A percentile compares a stretch with the other conserved stretches of the same genome.
These are phyloP conservation scores for Malachius bipustulatus DNA, from an alignment of 2,888 invertebrate species.

Conservation along the genomic window DNA sequence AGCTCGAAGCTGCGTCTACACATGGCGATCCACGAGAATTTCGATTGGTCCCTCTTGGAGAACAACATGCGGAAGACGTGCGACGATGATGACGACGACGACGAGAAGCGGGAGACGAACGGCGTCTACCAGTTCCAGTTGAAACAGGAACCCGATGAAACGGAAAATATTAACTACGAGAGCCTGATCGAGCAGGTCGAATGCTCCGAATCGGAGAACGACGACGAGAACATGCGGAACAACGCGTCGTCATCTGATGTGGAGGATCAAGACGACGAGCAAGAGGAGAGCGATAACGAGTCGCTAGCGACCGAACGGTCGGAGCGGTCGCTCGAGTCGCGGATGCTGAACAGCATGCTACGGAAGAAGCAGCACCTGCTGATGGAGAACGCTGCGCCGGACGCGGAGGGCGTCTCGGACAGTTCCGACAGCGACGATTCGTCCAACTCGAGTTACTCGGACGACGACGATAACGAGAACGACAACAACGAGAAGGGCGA, in stretches of 20 bases:
- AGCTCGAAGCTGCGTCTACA: conserved; percentile 44
- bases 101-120: conserved; percentile 7
- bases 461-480: conserved; percentile 13
- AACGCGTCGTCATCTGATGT: conserved; percentile 13
- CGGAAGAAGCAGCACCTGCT: conserved; percentile 16
- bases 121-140: neutral
- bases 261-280: conserved; percentile 14
- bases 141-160: conserved; percentile 19
- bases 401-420: neutral
- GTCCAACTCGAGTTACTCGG: conserved; percentile 5
- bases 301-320: conserved; percentile 13
- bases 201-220: conserved; percentile 20
- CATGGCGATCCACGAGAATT: conserved; percentile 45
- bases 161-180: conserved; percentile 29
- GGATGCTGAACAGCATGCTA: conserved; percentile 19
- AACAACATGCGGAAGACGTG: conserved; percentile 17
- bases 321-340: conserved; percentile 20
- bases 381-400: conserved; percentile 3
- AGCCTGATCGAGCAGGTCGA: conserved; percentile 32
- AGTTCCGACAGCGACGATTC: conserved; percentile 6
- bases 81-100: conserved; percentile 16
- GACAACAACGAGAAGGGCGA: conserved; percentile 17
- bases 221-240: conserved; percentile 11
- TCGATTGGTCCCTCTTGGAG: conserved; percentile 30
- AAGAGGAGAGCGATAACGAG: conserved; percentile 17